A percentile compares a stretch with the other conserved stretches of the same genome.
Evolutionary conservation across 2,888 invertebrate genomes (phyloP).

Genomic region (Philonicus albiceps): DNA sequence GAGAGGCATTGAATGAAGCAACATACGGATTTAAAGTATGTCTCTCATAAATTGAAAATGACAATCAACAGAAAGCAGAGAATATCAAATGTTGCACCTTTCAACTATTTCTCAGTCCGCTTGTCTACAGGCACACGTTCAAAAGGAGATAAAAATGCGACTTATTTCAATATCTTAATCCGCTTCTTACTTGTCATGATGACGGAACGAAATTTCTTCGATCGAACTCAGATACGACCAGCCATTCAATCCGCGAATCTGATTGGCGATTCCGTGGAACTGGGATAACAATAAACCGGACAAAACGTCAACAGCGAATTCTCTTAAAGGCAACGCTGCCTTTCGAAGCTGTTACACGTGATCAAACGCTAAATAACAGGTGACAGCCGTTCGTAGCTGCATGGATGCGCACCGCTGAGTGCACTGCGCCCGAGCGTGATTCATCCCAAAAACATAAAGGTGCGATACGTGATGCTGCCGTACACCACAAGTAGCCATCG

Average conservation of each 20-base stretch:
- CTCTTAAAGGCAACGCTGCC: background rate
- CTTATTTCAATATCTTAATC: background rate
- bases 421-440: background rate
- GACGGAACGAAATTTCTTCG: background rate
- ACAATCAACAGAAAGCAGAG: background rate
- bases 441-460: background rate
- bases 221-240: background rate
- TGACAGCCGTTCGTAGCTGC: background rate
- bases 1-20: background rate
- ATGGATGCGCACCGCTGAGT: background rate
- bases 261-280: background rate
- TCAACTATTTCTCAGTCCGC: background rate
- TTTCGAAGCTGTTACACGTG: background rate
- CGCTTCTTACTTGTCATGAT: background rate
- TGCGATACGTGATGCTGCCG: background rate
- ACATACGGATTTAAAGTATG: background rate
- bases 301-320: background rate
- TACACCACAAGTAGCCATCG: background rate
- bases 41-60: background rate
- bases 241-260: background rate
- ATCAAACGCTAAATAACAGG: constrained; percentile 9
- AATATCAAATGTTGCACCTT: background rate
- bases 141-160: background rate
- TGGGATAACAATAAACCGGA: background rate
- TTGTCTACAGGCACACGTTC: background rate